Base-by-base conservation (phyloP, 2,888 invertebrate genomes). In the Phyllotreta striolata region DNA sequence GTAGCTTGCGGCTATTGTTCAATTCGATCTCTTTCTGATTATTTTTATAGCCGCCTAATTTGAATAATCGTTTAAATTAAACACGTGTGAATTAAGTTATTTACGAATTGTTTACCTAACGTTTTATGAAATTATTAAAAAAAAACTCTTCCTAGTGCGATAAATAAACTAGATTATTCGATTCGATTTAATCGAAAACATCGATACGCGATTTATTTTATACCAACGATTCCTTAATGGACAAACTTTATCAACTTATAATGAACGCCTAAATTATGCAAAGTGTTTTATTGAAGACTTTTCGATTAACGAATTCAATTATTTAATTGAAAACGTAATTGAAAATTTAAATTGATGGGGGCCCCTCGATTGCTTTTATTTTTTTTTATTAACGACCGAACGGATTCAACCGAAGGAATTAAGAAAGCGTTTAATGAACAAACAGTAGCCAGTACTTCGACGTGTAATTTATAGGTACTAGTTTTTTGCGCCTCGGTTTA, bases 251-350 rank as follows among this genome's bases (percentile, higher is more conserved):
- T 52, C 52, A 38, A 38, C 10, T 52, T 52, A 49, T 52, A 52
- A 52, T 38, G 52, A 38, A 52, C 52, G 10, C 13, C 35, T 49
- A 49, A 34, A 35, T 49, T 38, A 52, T 52, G 52, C 13, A 52
- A 38, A 52, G 52, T 52, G 52, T 52, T 38, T 51, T 51, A 51
- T 51, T 34, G 51, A 51, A 51, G 51, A 37, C 51, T 58, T 58
- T 59, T 51, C 51, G 51, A 59, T 59, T 59, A 59, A 51, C 51
- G 35, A 51, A 59, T 59, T 59, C 51, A 59, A 59, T 59, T 41
- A 51, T 58, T 40, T 40, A 58, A 58, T 58, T 58, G 49, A 58
- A 58, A 14, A 14, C 34, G 49, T 58, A 58, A 58, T 58, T 58
- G 58, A 40, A 58, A 58, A 58, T 58, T 58, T 58, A 58, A 58